Conservation (phyloP, 1,140 invertebrate genomes). For the Leptinotarsa defecta region DNA sequence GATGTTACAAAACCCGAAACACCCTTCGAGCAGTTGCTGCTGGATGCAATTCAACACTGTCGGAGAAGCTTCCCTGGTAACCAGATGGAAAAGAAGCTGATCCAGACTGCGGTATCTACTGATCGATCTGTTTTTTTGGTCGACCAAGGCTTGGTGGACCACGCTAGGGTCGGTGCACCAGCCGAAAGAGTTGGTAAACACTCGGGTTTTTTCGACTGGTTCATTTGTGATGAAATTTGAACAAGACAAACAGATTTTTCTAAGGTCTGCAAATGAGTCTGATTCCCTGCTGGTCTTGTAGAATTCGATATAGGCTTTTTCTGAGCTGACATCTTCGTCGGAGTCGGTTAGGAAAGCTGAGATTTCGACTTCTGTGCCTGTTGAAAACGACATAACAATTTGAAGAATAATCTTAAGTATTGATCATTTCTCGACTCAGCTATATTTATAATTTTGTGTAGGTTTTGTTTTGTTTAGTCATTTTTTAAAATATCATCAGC, state of each 20-base stretch:
- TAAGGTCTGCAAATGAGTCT: constrained; percentile 30
- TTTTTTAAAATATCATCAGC: neutral
- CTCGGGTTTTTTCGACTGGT: constrained; percentile 41
- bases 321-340: constrained; percentile 49
- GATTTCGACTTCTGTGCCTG: constrained; percentile 40
- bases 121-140: constrained; percentile 59
- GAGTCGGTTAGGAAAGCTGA: constrained; percentile 32
- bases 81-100: constrained; percentile 36
- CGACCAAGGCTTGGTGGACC: constrained; percentile 52
- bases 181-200: constrained; percentile 36
- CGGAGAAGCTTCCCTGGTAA: constrained; percentile 30
- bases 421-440: no score
- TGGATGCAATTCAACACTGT: constrained; percentile 57
- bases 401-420: neutral
- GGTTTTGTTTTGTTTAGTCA: no score
- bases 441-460: no score
- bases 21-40: constrained; percentile 65
- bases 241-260: constrained; percentile 40
- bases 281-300: constrained; percentile 41
- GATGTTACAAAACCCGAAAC: constrained; percentile 62
- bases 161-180: constrained; percentile 47
- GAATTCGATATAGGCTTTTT: constrained; percentile 52
- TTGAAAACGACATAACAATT: constrained; percentile 7
- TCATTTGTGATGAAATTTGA: constrained; percentile 51
- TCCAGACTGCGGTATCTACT: constrained; percentile 57